Evolutionary conservation across 2,797 vertebrate genomes (phyloP).

Genomic region (Petrocephalus sullivani): DNA sequence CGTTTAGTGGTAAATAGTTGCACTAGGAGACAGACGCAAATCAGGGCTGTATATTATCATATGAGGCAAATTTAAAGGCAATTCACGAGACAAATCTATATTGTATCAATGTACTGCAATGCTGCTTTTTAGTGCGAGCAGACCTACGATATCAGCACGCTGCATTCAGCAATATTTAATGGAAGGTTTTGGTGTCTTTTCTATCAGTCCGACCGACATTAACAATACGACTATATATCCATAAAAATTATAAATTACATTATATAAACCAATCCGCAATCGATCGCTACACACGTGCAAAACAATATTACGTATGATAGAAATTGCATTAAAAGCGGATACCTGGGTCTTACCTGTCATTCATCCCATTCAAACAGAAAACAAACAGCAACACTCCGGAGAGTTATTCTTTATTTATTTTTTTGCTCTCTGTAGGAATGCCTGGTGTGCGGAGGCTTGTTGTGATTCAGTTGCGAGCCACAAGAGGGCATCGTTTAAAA

Average conservation of each 20-base stretch:
- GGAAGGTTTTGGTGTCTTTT: not conserved
- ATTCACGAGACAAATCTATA: not conserved
- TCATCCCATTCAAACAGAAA: not conserved
- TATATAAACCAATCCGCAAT: not conserved
- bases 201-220: not conserved
- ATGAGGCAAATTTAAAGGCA: not conserved
- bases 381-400: not conserved
- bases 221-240: not conserved
- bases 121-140: not conserved
- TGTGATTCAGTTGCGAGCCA: conserved; percentile 13
- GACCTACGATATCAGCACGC: not conserved
- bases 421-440: not conserved
- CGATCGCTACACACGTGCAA: not conserved
- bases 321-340: not conserved
- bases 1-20: not conserved
- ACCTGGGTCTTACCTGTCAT: not conserved
- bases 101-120: not conserved
- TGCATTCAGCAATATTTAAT: not conserved
- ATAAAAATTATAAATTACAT: not conserved
- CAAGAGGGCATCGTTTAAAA: conserved; percentile 16
- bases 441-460: not conserved
- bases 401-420: not conserved
- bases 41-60: not conserved
- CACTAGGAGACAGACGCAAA: not conserved
- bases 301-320: not conserved